A percentile compares a stretch with the other conserved stretches of the same genome.
Evolutionary conservation across 2,113 vertebrate species (phyloP).

Genomic region (Malurus cyaneus): DNA sequence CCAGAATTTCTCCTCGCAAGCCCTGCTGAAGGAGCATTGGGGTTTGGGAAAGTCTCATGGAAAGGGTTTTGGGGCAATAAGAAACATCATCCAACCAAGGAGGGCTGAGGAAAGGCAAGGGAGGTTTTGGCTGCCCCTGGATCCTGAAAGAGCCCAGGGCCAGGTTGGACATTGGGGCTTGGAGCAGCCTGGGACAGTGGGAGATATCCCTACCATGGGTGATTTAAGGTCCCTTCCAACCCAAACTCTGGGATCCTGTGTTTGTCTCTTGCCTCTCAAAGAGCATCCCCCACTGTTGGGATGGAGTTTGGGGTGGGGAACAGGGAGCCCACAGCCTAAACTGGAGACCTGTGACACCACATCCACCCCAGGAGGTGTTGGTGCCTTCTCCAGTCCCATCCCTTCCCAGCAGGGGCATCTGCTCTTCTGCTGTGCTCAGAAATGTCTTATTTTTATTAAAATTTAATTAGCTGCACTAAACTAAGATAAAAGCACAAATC

Average conservation of each 20-base stretch:
- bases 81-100: not conserved
- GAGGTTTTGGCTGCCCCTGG: not conserved
- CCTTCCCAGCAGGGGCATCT: not conserved
- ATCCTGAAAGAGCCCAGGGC: not conserved
- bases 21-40: not conserved
- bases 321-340: accelerated
- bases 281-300: accelerated
- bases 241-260: not conserved
- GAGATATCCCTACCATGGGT: not conserved
- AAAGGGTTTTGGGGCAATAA: not conserved
- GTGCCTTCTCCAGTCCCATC: not conserved
- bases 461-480: not conserved
- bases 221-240: not conserved
- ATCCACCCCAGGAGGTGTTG: accelerated
- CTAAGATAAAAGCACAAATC: not conserved
- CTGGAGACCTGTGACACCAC: not conserved
- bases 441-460: not conserved
- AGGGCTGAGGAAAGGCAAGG: not conserved
- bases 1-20: not conserved
- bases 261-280: not conserved
- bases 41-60: not conserved
- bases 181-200: not conserved
- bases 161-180: not conserved
- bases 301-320: not conserved
- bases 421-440: not conserved